Evolutionary conservation across 2,888 invertebrate species (phyloP).

Genomic region (Drosophila neonasuta): DNA sequence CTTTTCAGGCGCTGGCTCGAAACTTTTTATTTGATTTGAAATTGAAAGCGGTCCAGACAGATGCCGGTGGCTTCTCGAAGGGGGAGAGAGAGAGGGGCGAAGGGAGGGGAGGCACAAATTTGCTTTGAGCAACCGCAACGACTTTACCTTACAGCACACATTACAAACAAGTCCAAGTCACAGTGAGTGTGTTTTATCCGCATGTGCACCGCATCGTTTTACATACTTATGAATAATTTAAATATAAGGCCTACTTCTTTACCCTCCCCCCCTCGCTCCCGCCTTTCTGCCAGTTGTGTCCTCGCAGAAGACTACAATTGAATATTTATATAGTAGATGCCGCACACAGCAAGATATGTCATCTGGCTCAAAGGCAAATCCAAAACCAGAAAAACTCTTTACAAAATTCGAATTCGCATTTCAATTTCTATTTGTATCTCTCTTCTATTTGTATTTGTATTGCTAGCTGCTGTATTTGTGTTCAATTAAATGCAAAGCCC

Average conservation of each 20-base stretch:
- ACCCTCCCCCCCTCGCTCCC: neutral
- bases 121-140: constrained; percentile 33
- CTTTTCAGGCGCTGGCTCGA: constrained; percentile 37
- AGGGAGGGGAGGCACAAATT: constrained; percentile 57
- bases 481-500: constrained; percentile 29
- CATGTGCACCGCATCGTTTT: constrained; percentile 59
- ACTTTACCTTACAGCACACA: constrained; percentile 31
- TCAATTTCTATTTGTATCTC: constrained; percentile 5
- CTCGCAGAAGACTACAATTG: constrained; percentile 47
- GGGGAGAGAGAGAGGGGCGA: neutral
- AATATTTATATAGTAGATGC: constrained; percentile 47
- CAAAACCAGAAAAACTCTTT: constrained; percentile 13
- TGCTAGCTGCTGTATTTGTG: constrained; percentile 12
- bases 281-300: neutral
- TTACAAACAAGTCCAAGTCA: constrained; percentile 6
- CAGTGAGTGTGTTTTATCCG: constrained; percentile 18
- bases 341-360: constrained; percentile 24
- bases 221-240: constrained; percentile 70
- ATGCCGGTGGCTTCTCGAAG: constrained; percentile 16
- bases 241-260: constrained; percentile 12
- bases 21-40: constrained; percentile 72
- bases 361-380: constrained; percentile 24
- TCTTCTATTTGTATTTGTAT: neutral
- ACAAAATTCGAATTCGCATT: constrained; percentile 9
- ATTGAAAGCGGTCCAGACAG: constrained; percentile 64